These are phyloP conservation scores for Pseudomyrmex pallidus DNA, from an alignment of 1,140 invertebrate species.

Conservation along the genomic window DNA sequence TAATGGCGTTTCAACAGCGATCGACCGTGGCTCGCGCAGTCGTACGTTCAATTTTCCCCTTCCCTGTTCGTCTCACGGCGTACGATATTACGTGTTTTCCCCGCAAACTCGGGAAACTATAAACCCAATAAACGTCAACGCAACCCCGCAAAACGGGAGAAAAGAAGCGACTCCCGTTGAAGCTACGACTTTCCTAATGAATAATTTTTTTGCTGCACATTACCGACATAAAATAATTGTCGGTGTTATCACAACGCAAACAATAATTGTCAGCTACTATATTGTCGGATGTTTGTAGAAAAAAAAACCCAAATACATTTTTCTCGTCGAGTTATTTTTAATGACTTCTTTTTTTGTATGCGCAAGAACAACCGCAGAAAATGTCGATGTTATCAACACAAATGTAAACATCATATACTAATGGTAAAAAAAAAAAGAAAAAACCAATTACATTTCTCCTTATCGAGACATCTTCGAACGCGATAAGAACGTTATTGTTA, in stretches of 20 bases:
- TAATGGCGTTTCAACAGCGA: slow-evolving; percentile 37
- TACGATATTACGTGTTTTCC: slow-evolving; percentile 31
- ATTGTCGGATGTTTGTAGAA: no score
- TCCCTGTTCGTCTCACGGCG: slow-evolving; percentile 14
- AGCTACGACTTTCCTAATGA: no score
- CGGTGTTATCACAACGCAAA: no score
- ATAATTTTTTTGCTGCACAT: background rate
- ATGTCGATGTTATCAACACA: no score
- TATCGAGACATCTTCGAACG: no score
- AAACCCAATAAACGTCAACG: slow-evolving; percentile 45
- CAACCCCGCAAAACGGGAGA: background rate
- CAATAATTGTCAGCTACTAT: no score
- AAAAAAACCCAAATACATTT: no score
- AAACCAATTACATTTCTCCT: background rate
- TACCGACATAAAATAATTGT: background rate
- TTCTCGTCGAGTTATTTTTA: no score
- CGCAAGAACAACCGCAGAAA: no score
- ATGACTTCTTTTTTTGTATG: no score
- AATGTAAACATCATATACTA: background rate
- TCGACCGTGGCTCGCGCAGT: slow-evolving; percentile 8
- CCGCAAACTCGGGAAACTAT: slow-evolving; percentile 46
- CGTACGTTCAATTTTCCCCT: slow-evolving; percentile 62
- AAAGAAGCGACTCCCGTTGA: background rate
- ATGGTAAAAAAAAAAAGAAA: background rate
- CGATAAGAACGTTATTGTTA: background rate